A percentile compares a stretch with the other conserved stretches of the same genome.
These are phyloP conservation scores for Hartigia nigra DNA, from an alignment of 2,888 invertebrate genomes.

Conservation along the genomic window DNA sequence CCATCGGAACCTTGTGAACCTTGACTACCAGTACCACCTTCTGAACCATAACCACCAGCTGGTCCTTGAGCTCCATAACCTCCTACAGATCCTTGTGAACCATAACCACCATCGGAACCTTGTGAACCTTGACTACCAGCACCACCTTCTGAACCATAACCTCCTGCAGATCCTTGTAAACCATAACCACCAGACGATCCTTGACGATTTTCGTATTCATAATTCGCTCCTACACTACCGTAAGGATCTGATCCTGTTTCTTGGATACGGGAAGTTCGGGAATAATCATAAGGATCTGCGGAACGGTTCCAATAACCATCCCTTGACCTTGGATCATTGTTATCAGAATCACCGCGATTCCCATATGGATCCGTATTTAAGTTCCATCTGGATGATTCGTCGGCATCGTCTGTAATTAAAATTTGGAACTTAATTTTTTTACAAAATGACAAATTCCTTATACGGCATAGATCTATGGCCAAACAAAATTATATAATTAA, in stretches of 20 bases:
- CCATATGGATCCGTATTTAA: background rate
- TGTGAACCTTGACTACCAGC: no score
- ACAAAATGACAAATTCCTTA: background rate
- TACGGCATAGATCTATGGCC: background rate
- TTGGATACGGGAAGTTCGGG: no score
- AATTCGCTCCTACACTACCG: constrained; percentile 23
- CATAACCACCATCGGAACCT: background rate
- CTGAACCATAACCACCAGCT: no score
- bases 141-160: background rate
- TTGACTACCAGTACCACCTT: no score
- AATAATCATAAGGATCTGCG: background rate
- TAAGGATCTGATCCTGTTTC: background rate
- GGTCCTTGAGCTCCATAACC: no score
- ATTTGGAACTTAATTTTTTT: background rate
- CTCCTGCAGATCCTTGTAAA: no score
- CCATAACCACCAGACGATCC: background rate
- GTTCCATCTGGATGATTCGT: background rate
- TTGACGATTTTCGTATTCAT: constrained; percentile 30
- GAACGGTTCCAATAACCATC: background rate
- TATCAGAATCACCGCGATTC: background rate
- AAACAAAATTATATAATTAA: background rate
- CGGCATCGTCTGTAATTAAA: background rate
- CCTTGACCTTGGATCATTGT: background rate
- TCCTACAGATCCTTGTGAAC: background rate
- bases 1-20: no score